phyloP scores from a whole-genome alignment of 30 jellyfish, hydroid and myxozoan species.

The Rhopilema esculentum region DNA sequence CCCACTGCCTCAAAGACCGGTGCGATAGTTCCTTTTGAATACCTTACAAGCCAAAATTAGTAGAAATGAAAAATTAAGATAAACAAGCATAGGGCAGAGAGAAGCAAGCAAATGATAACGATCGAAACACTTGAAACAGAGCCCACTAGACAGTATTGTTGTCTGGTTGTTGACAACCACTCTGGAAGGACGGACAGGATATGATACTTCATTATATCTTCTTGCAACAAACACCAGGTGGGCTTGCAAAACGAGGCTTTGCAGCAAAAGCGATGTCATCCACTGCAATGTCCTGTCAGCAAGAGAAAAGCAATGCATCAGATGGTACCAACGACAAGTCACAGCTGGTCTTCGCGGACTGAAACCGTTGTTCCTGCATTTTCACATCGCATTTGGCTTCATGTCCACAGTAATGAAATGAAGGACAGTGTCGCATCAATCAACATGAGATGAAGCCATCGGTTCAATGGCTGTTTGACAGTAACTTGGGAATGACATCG shows the following conservation, averaged over 20 bases:
- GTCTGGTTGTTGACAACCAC: background rate
- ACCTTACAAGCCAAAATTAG: background rate
- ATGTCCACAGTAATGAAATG: background rate
- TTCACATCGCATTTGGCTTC: background rate
- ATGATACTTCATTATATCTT: background rate
- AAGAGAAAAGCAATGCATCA: background rate
- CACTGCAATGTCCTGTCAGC: background rate
- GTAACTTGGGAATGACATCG: background rate
- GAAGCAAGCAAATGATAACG: background rate
- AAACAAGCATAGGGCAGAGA: background rate
- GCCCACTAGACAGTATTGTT: slow-evolving; percentile 21
- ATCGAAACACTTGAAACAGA: background rate
- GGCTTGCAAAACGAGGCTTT: background rate
- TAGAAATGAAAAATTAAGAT: background rate
- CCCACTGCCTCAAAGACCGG: background rate
- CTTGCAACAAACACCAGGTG: background rate
- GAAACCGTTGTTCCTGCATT: background rate
- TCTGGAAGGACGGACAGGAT: background rate
- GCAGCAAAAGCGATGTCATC: background rate
- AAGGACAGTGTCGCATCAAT: background rate
- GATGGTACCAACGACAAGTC: background rate
- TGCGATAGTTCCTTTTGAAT: background rate
- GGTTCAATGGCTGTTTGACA: background rate
- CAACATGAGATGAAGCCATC: background rate
- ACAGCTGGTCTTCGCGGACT: background rate